Base-by-base conservation (phyloP, 2,888 invertebrate species). In the Apotomis capreana region DNA sequence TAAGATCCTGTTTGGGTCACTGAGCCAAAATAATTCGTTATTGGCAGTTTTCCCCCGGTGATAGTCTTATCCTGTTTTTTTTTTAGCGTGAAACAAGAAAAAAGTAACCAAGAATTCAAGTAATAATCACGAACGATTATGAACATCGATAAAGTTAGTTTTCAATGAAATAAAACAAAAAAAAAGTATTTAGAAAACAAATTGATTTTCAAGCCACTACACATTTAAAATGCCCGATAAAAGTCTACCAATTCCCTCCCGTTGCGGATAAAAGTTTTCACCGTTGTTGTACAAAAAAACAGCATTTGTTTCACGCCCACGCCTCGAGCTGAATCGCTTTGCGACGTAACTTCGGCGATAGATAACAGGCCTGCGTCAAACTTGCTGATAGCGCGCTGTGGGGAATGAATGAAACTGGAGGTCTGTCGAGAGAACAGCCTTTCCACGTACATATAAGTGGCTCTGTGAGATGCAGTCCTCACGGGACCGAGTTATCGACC, bases 321-420 rank as follows among this genome's bases (percentile, higher is more conserved):
- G 64, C 59, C 44, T 13, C 52, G 40, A 51, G 62, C 63, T 63
- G 40, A 59, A 59, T 26, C 46, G 70, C 13, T 64, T 26, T 9
- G 70, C 36, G 13, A 8, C 10, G 49, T 15, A 70, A 65, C 64
- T 70, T 70, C 13, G 13, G 59, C 65, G 15, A 60, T 70, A 65
- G 70, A 70, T 70, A 70, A 70, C 52, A 8, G n/a, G 12, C 65
- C 57, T 49, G 15, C 65, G 70, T 65, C 70, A 70, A 65, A 65
- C 59, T 70, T 64, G 46, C 59, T 60, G 59, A 60, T 65, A 46
- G 3, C 44, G 10, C 55, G 40, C 40, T 40, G 6, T 26, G 63
- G 10, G 46, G n/a, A 26, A 46, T 44, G 54, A 4, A 26, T 40
- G 6, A 8, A 13, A 36, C n/a, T 0, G 10, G 26, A 26, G 26